Conservation (phyloP, 2,888 invertebrate species). For the Heliconius hortense region DNA sequence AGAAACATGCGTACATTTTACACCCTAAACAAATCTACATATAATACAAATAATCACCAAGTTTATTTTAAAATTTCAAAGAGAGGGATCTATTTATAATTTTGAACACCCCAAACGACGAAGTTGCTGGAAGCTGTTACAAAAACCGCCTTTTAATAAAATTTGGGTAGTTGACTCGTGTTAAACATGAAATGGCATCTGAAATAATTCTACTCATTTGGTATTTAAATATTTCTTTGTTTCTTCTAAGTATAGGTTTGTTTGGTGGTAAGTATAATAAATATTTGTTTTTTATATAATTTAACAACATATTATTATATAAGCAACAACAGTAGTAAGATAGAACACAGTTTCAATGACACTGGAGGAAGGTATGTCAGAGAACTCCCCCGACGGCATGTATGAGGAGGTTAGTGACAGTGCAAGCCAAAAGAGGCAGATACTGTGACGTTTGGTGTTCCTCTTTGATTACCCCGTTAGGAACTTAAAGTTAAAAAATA, state of each 20-base stretch:
- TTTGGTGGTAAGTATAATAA: background rate
- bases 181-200: slow-evolving; percentile 1
- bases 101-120: slow-evolving; percentile 29
- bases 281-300: too few relatives aligned
- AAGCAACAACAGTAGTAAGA: too few relatives aligned
- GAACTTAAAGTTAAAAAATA: too few relatives aligned
- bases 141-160: slow-evolving; percentile 20
- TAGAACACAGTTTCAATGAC: too few relatives aligned
- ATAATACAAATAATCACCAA: slow-evolving; percentile 1
- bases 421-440: too few relatives aligned
- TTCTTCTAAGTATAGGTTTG: background rate
- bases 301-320: too few relatives aligned
- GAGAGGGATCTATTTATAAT: slow-evolving; percentile 39
- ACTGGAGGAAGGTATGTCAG: too few relatives aligned
- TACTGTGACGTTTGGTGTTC: too few relatives aligned
- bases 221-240: background rate
- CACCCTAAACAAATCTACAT: background rate
- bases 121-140: slow-evolving; percentile 23
- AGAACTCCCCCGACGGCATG: too few relatives aligned
- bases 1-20: background rate
- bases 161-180: slow-evolving; percentile 2
- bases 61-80: slow-evolving; percentile 16
- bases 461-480: too few relatives aligned
- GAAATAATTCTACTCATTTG: slow-evolving; percentile 5
- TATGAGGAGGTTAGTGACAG: too few relatives aligned